Conservation (phyloP, 2,797 vertebrate genomes). For the Leucoraja ocellata region DNA sequence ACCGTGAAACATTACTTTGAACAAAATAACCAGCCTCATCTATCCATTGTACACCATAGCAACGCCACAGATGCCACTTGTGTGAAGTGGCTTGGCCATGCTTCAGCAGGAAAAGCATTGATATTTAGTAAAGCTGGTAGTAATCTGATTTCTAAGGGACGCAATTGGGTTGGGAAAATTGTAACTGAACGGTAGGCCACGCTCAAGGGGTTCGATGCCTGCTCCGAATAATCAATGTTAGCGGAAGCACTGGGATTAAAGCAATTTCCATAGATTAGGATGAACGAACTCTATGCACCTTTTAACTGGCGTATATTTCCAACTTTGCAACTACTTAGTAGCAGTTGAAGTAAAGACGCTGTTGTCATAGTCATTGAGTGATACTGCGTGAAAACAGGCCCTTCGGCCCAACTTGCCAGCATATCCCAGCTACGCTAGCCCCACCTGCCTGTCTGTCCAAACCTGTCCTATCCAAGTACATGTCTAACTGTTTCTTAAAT, state of each 20-base stretch:
- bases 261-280: background rate
- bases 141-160: background rate
- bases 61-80: background rate
- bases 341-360: background rate
- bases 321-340: background rate
- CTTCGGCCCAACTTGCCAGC: no score
- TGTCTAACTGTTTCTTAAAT: no score
- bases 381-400: no score
- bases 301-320: no score
- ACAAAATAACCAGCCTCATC: background rate
- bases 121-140: background rate
- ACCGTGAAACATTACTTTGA: background rate
- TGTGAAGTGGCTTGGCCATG: background rate
- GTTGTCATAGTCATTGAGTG: background rate
- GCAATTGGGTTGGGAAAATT: background rate
- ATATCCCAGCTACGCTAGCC: no score
- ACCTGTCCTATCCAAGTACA: no score
- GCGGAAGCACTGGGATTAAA: background rate
- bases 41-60: background rate
- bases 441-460: no score
- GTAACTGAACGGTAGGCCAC: background rate
- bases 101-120: background rate
- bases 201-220: background rate
- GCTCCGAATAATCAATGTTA: background rate
- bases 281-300: background rate